These are phyloP conservation scores for Heliconius ismenius DNA, from an alignment of 2,888 invertebrate genomes.

Conservation along the genomic window DNA sequence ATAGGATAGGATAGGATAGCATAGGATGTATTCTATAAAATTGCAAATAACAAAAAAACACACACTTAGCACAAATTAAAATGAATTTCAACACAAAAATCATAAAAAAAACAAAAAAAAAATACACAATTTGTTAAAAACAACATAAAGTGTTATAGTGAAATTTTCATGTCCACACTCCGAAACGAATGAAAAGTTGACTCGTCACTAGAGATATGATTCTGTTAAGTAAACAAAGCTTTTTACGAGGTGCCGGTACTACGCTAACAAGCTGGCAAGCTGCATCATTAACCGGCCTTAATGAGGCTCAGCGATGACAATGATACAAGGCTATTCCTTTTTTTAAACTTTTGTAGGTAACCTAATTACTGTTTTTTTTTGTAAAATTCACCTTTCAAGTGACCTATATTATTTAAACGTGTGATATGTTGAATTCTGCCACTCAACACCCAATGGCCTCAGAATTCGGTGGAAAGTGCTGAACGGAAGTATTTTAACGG, in stretches of 20 bases:
- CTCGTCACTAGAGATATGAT: constrained; percentile 23
- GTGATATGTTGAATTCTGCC: not conserved
- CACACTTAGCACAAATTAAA: not conserved
- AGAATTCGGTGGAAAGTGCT: no score
- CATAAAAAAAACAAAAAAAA: not conserved
- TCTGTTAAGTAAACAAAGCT: constrained; percentile 46
- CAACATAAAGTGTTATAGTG: not conserved
- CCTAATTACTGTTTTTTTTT: constrained; percentile 32
- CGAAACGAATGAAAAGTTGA: constrained; percentile 20
- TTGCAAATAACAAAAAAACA: not conserved
- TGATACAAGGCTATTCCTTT: constrained; percentile 37
- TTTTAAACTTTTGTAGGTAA: constrained; percentile 38
- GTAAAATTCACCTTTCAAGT: constrained; percentile 18
- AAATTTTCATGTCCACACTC: constrained; percentile 12
- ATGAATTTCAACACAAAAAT: not conserved
- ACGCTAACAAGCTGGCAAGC: constrained; percentile 59
- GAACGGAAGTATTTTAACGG: no score
- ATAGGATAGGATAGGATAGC: no score
- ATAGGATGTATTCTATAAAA: no score
- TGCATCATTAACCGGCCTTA: constrained; percentile 67
- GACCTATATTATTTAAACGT: constrained; percentile 2
- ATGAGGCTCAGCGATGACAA: constrained; percentile 52
- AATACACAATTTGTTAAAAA: not conserved
- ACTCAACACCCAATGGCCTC: no score
- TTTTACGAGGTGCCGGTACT: constrained; percentile 54